Evolutionary conservation across 2,797 vertebrate species (phyloP), one percentile per base, ranked within the genome.

Genomic region (Monodelphis domestica): DNA sequence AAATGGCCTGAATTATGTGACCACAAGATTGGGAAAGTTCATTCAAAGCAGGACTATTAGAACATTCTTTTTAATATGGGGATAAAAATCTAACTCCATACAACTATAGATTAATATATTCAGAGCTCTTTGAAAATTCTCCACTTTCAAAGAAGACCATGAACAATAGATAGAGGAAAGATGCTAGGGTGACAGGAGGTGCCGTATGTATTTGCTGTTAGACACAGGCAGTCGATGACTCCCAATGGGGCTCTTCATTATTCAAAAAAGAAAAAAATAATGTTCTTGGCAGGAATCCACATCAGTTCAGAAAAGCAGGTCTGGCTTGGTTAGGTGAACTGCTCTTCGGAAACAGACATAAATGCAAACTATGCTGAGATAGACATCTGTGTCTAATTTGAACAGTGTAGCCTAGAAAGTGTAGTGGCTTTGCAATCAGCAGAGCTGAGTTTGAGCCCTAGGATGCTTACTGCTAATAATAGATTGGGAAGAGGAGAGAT

Each of bases 191-290:
- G 38, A 57, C n/a, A 84, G 57, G 89, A 90, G 89, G 5, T 29
- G 78, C 87, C 38, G 54, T 3, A 63, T 91, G 95, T 95, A 84
- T 96, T 54, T 84, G 88, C 92, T 57, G 30, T 96, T 54, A 95
- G 95, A 97, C 95, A 94, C 90, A 96, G 54, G 95, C 89, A 96
- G 57, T 88, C 84, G 30, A 55, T 96, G 97, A 95, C 57, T 91
- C 53, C 89, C 91, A 90, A 50, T 88, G 92, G 96, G 94, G 88
- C 91, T 94, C 93, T 2, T 51, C 88, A 92, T 94, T 96, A 94
- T 89, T 78, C 54, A 89, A 38, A 59, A 90, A 33, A 51, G 63
- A 89, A 95, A 21, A 33, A 89, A 93, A 55, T 53, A 89, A 45
- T 92, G 30, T n/a, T 45, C 30, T 88, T 53, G 70, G 33, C 57